Conservation (phyloP, 2,888 invertebrate species). For the Drosophila kambysellisi region DNA sequence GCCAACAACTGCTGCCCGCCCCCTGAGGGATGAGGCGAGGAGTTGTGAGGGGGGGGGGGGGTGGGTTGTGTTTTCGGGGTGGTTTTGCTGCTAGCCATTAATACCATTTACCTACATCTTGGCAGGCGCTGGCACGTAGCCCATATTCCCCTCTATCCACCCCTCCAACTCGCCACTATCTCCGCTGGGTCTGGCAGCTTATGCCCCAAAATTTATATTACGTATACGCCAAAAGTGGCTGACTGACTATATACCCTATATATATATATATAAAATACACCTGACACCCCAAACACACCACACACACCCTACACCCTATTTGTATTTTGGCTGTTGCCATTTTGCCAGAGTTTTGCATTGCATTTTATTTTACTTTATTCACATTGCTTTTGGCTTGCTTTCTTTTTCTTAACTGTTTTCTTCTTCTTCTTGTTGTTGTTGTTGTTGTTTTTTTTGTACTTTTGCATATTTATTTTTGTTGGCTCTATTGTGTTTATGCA, state of each 20-base stretch:
- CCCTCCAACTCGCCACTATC: background rate
- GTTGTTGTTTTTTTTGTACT: conserved; percentile 1
- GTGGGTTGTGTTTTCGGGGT: background rate
- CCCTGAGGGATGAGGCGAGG: background rate
- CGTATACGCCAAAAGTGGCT: conserved; percentile 73
- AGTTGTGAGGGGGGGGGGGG: background rate
- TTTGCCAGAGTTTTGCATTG: conserved; percentile 59
- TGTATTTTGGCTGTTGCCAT: conserved; percentile 31
- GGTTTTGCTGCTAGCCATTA: conserved; percentile 60
- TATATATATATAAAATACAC: background rate
- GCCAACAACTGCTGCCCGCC: conserved; percentile 76
- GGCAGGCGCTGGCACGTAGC: conserved; percentile 55
- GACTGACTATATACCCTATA: conserved; percentile 50
- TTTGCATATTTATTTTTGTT: conserved; percentile 20
- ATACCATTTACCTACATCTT: conserved; percentile 74
- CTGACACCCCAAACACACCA: background rate
- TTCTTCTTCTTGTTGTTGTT: background rate
- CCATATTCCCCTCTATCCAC: background rate
- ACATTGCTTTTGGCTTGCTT: conserved; percentile 28
- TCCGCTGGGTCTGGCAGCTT: conserved; percentile 2
- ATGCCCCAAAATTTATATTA: conserved; percentile 67
- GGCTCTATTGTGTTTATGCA: conserved; percentile 70
- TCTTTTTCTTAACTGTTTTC: conserved; percentile 1
- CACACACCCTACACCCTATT: conserved; percentile 16
- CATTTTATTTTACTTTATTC: conserved; percentile 67